Evolutionary conservation across 2,888 invertebrate species (phyloP).

Genomic region (Macaria notata): DNA sequence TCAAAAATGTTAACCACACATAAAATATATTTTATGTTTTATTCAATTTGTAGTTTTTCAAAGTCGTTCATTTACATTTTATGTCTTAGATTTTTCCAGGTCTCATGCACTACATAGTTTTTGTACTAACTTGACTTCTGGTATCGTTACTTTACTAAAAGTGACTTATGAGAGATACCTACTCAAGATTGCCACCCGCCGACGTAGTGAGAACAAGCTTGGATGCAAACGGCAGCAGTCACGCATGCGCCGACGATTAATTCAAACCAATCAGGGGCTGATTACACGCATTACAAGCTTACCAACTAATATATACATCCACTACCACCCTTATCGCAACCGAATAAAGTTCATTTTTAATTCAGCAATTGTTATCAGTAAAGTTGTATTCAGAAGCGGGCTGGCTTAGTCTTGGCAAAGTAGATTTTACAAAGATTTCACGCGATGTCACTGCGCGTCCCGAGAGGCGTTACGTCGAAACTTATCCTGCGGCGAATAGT

Average conservation of each 20-base stretch:
- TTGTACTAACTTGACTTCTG: too few relatives aligned
- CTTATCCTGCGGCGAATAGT: conserved; percentile 44
- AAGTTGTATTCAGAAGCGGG: conserved; percentile 37
- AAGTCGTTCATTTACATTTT: too few relatives aligned
- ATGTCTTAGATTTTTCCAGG: too few relatives aligned
- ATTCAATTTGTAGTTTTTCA: too few relatives aligned
- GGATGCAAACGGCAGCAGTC: conserved; percentile 72
- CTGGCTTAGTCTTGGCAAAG: conserved; percentile 48
- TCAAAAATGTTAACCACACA: too few relatives aligned
- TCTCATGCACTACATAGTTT: too few relatives aligned
- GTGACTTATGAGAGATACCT: too few relatives aligned
- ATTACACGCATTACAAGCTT: conserved; percentile 76
- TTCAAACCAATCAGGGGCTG: conserved; percentile 79
- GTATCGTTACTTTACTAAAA: too few relatives aligned
- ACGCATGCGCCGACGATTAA: conserved; percentile 78
- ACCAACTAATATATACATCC: conserved; percentile 51
- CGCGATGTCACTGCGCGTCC: conserved; percentile 57
- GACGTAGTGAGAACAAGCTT: conserved; percentile 33
- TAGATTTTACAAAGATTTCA: conserved; percentile 65
- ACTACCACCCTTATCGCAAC: conserved; percentile 36
- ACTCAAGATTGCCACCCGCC: background rate
- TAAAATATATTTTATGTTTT: too few relatives aligned
- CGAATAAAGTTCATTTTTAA: conserved; percentile 42
- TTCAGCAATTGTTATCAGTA: background rate
- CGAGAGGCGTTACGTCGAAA: conserved; percentile 41